Conservation (phyloP, 2,888 invertebrate species). For the Agrotis exclamationis region DNA sequence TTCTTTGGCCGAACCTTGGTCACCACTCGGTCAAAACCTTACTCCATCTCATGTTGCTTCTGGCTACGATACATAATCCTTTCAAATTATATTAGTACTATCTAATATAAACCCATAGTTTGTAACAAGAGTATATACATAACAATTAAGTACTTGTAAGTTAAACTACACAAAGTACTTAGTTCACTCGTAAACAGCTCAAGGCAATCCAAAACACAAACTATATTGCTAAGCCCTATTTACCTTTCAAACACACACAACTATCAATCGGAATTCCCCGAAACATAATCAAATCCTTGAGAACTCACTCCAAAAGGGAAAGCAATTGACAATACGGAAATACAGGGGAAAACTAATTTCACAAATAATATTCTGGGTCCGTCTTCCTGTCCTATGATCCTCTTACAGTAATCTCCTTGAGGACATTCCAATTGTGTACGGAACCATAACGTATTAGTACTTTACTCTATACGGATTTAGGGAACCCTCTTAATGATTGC, state of each 20-base stretch:
- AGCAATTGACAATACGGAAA: conserved; percentile 54
- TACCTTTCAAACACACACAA: conserved; percentile 27
- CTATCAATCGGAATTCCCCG: conserved; percentile 17
- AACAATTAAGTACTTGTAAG: conserved; percentile 6
- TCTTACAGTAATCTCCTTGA: conserved; percentile 72
- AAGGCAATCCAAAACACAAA: conserved; percentile 13
- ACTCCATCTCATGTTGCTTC: too few species aligned
- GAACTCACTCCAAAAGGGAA: conserved; percentile 43
- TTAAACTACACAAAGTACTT: conserved; percentile 15
- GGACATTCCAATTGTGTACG: conserved; percentile 61
- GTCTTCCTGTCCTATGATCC: conserved; percentile 62
- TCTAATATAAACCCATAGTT: not conserved
- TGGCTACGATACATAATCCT: too few species aligned
- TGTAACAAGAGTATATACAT: not conserved
- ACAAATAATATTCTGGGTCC: conserved; percentile 62
- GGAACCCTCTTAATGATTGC: conserved; percentile 56
- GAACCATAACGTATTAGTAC: conserved; percentile 55
- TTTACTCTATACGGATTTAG: conserved; percentile 51
- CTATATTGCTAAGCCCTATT: conserved; percentile 10
- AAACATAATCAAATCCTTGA: conserved; percentile 33
- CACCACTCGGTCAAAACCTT: too few species aligned
- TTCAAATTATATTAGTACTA: not conserved
- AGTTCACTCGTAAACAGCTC: conserved; percentile 23
- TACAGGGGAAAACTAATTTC: conserved; percentile 63
- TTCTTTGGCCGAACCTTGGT: too few species aligned